Percentiles rank a stretch among this genome's conserved stretches.
phyloP scores from a whole-genome alignment of 1,140 invertebrate genomes.

The Drosophila athabasca region DNA sequence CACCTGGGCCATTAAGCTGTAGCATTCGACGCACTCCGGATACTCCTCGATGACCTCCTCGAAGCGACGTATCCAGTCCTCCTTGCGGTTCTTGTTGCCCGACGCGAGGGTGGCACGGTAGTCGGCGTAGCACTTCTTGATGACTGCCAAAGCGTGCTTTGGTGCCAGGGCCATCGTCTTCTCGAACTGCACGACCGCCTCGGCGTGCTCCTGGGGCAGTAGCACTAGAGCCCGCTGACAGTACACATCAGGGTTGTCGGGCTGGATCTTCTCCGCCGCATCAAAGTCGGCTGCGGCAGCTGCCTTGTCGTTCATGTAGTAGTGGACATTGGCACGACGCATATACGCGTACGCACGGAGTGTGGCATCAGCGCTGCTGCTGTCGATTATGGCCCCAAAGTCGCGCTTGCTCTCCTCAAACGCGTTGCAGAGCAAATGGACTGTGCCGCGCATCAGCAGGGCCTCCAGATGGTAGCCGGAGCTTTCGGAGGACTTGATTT shows the following conservation, averaged over 20 bases:
- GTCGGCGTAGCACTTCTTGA: conserved; percentile 94
- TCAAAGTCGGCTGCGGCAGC: conserved; percentile 91
- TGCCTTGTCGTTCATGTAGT: conserved; percentile 90
- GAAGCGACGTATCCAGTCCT: conserved; percentile 88
- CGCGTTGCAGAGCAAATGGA: conserved; percentile 90
- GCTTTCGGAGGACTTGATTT: conserved; percentile 87
- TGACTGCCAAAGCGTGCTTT: conserved; percentile 91
- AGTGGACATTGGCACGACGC: conserved; percentile 92
- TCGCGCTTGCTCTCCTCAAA: conserved; percentile 89
- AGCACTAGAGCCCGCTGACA: conserved; percentile 90
- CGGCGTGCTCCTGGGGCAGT: conserved; percentile 90
- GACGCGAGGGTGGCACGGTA: conserved; percentile 87
- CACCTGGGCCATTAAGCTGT: conserved; percentile 92
- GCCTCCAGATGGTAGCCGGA: conserved; percentile 86
- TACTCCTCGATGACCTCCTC: conserved; percentile 90
- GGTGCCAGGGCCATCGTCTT: conserved; percentile 92
- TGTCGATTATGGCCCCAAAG: conserved; percentile 87
- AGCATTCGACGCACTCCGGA: conserved; percentile 92
- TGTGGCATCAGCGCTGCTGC: conserved; percentile 85
- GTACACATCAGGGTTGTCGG: conserved; percentile 93
- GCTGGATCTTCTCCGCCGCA: conserved; percentile 89
- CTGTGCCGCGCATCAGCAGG: conserved; percentile 91
- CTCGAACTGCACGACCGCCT: conserved; percentile 92
- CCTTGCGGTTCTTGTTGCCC: conserved; percentile 85
- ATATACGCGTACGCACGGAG: conserved; percentile 93